Conservation (phyloP, 2,888 invertebrate species). For the Rhogogaster chlorosoma region DNA sequence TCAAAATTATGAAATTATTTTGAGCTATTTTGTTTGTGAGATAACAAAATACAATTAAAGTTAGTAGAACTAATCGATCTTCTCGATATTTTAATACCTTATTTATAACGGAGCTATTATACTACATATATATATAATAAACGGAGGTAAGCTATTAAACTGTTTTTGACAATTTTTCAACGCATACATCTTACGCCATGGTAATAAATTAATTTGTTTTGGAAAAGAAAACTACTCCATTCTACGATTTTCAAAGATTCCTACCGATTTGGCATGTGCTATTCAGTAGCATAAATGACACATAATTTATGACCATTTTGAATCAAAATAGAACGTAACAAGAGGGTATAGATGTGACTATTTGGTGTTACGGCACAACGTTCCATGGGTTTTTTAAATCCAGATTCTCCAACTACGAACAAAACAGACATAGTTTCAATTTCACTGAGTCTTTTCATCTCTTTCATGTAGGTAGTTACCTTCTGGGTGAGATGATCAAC, state of each 20-base stretch:
- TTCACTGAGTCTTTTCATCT: neutral
- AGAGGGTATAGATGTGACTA: neutral
- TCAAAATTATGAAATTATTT: neutral
- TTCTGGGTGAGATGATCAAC: slow-evolving; percentile 89
- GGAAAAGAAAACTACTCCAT: neutral
- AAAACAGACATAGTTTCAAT: slow-evolving; percentile 37
- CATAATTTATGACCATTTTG: neutral
- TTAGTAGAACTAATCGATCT: neutral
- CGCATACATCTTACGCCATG: neutral
- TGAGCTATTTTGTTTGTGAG: neutral
- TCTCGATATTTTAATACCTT: neutral
- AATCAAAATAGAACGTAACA: neutral
- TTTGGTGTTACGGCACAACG: slow-evolving; percentile 62
- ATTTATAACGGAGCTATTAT: neutral
- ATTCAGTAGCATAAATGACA: neutral
- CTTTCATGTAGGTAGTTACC: slow-evolving; percentile 79
- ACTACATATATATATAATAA: neutral
- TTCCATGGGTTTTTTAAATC: slow-evolving; percentile 67
- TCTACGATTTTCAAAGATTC: neutral
- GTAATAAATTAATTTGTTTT: slow-evolving; percentile 10
- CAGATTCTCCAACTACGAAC: slow-evolving; percentile 64
- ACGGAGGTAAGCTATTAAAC: neutral
- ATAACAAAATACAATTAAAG: neutral
- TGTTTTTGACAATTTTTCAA: neutral
- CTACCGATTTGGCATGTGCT: neutral